These are phyloP conservation scores for Gadopsis bispinosus DNA, from an alignment of 2,797 vertebrate species.

Conservation along the genomic window DNA sequence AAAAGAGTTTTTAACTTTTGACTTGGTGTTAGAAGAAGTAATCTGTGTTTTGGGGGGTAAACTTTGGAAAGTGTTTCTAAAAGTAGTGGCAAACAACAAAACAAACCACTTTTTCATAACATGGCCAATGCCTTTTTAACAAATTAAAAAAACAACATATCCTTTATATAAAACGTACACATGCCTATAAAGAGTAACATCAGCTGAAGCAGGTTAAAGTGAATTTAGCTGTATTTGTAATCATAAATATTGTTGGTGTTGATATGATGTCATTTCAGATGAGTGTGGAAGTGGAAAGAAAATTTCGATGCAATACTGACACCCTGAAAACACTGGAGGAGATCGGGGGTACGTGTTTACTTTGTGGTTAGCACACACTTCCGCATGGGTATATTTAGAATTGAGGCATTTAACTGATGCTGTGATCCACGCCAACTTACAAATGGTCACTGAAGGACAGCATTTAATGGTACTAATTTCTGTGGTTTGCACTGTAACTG, in stretches of 20 bases:
- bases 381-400: conserved; percentile 23
- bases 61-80: not conserved
- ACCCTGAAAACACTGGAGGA: conserved; percentile 77
- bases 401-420: conserved; percentile 28
- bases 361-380: conserved; percentile 14
- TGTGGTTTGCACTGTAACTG: conserved; percentile 36
- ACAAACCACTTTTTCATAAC: not conserved
- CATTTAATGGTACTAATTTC: conserved; percentile 36
- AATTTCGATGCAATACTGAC: conserved; percentile 81
- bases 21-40: not conserved
- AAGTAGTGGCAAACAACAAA: not conserved
- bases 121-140: not conserved
- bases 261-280: conserved; percentile 74
- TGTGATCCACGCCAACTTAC: conserved; percentile 22
- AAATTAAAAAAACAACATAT: not conserved
- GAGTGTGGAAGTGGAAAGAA: conserved; percentile 87
- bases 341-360: conserved; percentile 78
- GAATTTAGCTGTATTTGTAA: conserved; percentile 3
- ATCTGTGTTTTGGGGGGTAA: not conserved
- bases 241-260: not conserved
- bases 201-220: not conserved
- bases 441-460: conserved; percentile 34
- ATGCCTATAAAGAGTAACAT: not conserved
- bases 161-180: not conserved
- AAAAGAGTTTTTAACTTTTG: not conserved